Base-by-base conservation (phyloP, 2,797 vertebrate species). In the Sebastes melanostomus region DNA sequence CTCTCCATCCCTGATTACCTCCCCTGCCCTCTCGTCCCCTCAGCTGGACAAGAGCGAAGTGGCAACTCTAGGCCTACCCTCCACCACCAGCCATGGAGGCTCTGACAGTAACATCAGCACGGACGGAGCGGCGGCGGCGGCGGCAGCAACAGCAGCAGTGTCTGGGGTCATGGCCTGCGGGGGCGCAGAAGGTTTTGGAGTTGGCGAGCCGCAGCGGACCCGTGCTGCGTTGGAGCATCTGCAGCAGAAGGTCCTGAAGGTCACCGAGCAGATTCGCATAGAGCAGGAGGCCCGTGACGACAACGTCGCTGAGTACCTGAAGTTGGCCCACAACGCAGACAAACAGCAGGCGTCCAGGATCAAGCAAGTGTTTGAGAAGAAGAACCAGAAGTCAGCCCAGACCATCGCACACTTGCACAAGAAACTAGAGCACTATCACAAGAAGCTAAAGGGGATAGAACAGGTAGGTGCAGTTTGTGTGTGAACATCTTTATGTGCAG, bases 331-430 rank as follows among this genome's bases (percentile, higher is more conserved):
- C 95, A 99, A 99, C 16, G 98, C 98, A 0, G 98, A 99, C 95
- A 97, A 96, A 88, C 98, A 99, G 93, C 98, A 99, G 92, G 98
- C 96, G 0, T 97, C 97, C 0, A 96, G 98, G 83, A 99, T 99
- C 96, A 99, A 99, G 91, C 98, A 99, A 92, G 98, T 99, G 72
- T 99, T 99, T 0, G 98, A 99, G 95, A 99, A 99, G 95, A 99
- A 99, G 95, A 99, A 99, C 91, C 98, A 99, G 94, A 99, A 99
- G 77, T 99, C 98, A 0, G 98, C 98, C 0, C 98, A 99, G 95
- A 98, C 97, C 86, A 99, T 99, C 1, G 96, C 98, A 2, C 98
- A 99, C 91, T 94, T 99, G 91, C 98, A 99, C 96, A 99, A 99
- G 93, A 99, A 99, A 75, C 94, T 99, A 30, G 98, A 99, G 87